Evolutionary conservation across 2,113 vertebrate species (phyloP), one percentile per base, ranked within the genome.

Genomic region (Etia nguti): DNA sequence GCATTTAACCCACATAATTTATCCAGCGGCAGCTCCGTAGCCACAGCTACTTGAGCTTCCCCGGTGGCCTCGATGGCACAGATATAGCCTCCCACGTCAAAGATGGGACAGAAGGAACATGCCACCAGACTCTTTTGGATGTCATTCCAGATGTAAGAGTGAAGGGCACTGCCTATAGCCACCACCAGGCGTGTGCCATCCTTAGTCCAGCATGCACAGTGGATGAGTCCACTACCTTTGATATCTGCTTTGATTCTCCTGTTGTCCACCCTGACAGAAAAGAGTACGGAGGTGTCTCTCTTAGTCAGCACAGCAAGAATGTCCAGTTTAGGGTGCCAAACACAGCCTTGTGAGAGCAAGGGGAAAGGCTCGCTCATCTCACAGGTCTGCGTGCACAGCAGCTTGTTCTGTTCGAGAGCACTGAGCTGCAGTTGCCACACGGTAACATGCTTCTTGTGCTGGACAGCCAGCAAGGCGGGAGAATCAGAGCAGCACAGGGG

Each of bases 161-260:
- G 97, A 10, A 99, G 97, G 20, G 97, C 94, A 1, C 97, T 98
- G 90, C 97, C 98, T 0, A 97, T 95, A 1, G 98, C 98, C 52
- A 99, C 97, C 6, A 99, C 98, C 46, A 99, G 93, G 20, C 98
- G 97, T 1, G 89, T 96, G 16, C 99, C 98, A 10, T 98, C 98
- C 90, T 95, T 97, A 8, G 98, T 99, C 99, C 99, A 99, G 50
- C 98, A 99, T 0, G 98, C 98, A 6, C 98, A 99, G 83, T 98
- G 97, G 89, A 99, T 96, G 8, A 96, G 94, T 11, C 97, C 97
- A 0, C 96, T 96, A 54, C 95, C 94, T 87, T 94, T 96, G 56
- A 98, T 94, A 48, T 98, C 97, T 0, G 95, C 97, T 87, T 97
- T 98, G 31, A 98, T 94, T n/a, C 95, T 96, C 4, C 96, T 84